These are phyloP conservation scores for Palythoa grandis DNA, from an alignment of 92 coral and sea anemone genomes.

Conservation along the genomic window DNA sequence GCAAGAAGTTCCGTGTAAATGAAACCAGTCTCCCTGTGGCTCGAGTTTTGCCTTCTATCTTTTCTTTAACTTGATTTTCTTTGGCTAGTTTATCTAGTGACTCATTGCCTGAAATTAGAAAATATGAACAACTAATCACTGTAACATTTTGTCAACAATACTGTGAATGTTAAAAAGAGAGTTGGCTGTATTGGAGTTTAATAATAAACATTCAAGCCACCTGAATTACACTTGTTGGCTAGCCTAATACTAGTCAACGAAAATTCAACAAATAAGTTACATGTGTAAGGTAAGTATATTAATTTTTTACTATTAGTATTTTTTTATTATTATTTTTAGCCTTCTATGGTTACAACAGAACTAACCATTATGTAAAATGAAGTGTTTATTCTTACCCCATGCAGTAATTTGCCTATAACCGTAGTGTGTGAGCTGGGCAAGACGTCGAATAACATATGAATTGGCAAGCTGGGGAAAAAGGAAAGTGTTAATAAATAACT, in stretches of 20 bases:
- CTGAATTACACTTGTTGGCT: no score
- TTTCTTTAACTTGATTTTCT: constrained; percentile 52
- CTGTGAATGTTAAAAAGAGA: no score
- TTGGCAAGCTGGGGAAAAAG: constrained; percentile 57
- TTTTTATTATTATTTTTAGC: no score
- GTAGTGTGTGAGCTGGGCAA: constrained; percentile 73
- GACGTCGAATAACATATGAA: constrained; percentile 68
- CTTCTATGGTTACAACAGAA: no score
- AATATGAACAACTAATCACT: not conserved
- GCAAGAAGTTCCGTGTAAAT: constrained; percentile 58
- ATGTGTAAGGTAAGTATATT: no score
- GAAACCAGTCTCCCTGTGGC: constrained; percentile 60
- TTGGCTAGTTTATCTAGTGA: constrained; percentile 63
- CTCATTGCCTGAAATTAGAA: constrained; percentile 56
- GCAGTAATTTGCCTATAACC: constrained; percentile 56
- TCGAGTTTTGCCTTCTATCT: constrained; percentile 31
- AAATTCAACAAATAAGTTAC: no score
- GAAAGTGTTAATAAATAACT: not conserved
- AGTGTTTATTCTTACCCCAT: constrained; percentile 56
- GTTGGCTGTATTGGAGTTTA: no score
- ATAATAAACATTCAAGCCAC: no score
- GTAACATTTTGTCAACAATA: no score
- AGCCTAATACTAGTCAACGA: no score
- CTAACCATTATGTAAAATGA: no score
- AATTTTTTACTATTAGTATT: no score